A percentile compares a stretch with the other conserved stretches of the same genome.
Evolutionary conservation across 2,797 vertebrate genomes (phyloP).

Genomic region (Rachycentron canadum): DNA sequence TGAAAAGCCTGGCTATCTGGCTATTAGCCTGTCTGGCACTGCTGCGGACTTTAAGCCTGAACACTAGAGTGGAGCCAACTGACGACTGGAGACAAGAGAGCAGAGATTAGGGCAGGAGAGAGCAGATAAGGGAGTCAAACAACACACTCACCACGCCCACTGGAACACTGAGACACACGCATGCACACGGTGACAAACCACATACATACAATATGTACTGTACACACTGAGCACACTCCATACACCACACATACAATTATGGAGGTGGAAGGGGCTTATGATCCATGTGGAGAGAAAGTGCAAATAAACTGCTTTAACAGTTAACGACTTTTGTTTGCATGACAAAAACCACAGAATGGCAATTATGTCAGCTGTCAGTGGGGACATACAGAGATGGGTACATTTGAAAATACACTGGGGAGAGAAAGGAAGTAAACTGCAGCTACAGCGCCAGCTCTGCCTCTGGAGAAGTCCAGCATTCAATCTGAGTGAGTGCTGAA

Average conservation of each 20-base stretch:
- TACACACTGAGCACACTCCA: conserved; percentile 9
- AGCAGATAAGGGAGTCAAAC: conserved; percentile 73
- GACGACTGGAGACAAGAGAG: conserved; percentile 70
- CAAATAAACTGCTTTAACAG: conserved; percentile 38
- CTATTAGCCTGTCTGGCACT: conserved; percentile 52
- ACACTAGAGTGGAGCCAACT: conserved; percentile 66
- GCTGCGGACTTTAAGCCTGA: conserved; percentile 69
- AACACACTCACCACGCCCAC: conserved; percentile 74
- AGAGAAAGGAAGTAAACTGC: conserved; percentile 29
- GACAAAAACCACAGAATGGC: conserved; percentile 34
- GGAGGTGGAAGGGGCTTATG: conserved; percentile 15
- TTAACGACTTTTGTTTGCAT: conserved; percentile 27
- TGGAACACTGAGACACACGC: conserved; percentile 53
- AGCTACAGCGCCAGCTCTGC: conserved; percentile 49
- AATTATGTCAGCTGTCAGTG: conserved; percentile 20
- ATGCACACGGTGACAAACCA: conserved; percentile 44
- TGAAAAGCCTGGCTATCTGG: conserved; percentile 70
- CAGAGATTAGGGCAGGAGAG: conserved; percentile 75
- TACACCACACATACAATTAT: not conserved
- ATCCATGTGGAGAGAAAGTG: conserved; percentile 11
- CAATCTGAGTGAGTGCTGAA: conserved; percentile 80
- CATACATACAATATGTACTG: conserved; percentile 37
- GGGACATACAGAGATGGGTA: conserved; percentile 18
- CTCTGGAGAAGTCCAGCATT: conserved; percentile 59
- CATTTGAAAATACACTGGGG: conserved; percentile 13